phyloP scores from a whole-genome alignment of 35 echinoderm and acorn worm species.

The Stichopus chloronotus region DNA sequence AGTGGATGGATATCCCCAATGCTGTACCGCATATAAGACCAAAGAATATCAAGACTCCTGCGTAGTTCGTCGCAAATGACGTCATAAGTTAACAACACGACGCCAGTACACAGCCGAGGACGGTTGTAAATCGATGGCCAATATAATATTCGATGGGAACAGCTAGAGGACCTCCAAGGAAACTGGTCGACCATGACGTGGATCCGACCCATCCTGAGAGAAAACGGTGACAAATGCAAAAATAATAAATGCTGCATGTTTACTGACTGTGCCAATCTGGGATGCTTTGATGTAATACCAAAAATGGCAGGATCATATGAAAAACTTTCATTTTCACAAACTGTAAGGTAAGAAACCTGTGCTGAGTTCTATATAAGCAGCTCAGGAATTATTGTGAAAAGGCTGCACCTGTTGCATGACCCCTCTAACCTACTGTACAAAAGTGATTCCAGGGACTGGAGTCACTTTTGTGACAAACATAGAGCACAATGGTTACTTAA shows the following conservation, averaged over 20 bases:
- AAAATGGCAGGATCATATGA: no score
- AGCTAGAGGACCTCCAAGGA: background rate
- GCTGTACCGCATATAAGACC: background rate
- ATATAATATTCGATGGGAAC: background rate
- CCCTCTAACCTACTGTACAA: no score
- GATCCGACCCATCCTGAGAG: constrained; percentile 18
- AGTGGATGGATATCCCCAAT: background rate
- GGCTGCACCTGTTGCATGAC: no score
- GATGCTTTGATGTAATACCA: no score
- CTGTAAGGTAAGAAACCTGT: no score
- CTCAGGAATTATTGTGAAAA: no score
- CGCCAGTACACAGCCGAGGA: background rate
- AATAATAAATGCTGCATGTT: background rate
- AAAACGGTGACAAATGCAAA: background rate
- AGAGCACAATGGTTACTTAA: no score
- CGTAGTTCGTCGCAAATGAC: background rate
- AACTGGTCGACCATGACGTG: background rate
- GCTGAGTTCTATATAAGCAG: no score
- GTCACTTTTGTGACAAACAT: no score
- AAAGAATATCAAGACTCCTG: background rate
- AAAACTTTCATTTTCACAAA: no score
- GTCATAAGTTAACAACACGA: background rate
- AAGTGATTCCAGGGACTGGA: no score
- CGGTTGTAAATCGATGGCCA: background rate
- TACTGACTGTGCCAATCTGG: no score